These are phyloP conservation scores for Drosophila repleta DNA, from an alignment of 1,140 invertebrate genomes.

Conservation along the genomic window DNA sequence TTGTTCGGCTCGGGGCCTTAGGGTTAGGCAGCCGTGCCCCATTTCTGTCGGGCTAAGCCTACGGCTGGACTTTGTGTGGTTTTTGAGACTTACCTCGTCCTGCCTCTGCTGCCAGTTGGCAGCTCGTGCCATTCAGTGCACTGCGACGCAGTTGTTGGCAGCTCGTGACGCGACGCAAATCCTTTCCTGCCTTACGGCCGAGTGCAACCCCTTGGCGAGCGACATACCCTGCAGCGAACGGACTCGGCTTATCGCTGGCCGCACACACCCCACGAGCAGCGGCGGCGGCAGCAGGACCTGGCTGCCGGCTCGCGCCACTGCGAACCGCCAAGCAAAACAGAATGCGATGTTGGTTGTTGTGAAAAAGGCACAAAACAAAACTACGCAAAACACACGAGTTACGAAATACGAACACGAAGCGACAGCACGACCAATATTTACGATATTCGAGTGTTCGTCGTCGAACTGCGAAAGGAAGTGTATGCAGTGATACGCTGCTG, in stretches of 20 bases:
- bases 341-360: slow-evolving; percentile 77
- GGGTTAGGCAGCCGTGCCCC: slow-evolving; percentile 4
- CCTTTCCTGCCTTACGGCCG: slow-evolving; percentile 27
- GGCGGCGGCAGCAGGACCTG: slow-evolving; percentile 2
- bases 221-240: slow-evolving; percentile 32
- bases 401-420: slow-evolving; percentile 33
- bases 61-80: slow-evolving; percentile 20
- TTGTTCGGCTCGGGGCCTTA: slow-evolving; percentile 1
- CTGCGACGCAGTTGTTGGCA: slow-evolving; percentile 53
- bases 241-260: slow-evolving; percentile 5
- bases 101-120: not conserved
- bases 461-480: slow-evolving; percentile 20
- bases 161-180: slow-evolving; percentile 55
- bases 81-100: not conserved
- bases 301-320: slow-evolving; percentile 30
- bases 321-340: slow-evolving; percentile 73
- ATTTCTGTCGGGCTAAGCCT: slow-evolving; percentile 20
- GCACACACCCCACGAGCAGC: not conserved
- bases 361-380: slow-evolving; percentile 70
- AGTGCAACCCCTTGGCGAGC: slow-evolving; percentile 33
- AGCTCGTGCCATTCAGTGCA: slow-evolving; percentile 45
- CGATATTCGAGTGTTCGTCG: slow-evolving; percentile 46
- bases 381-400: slow-evolving; percentile 49
- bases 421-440: slow-evolving; percentile 41
- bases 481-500: slow-evolving; percentile 20